Evolutionary conservation across 1,140 invertebrate species (phyloP).

Genomic region (Drosophila melanogaster): DNA sequence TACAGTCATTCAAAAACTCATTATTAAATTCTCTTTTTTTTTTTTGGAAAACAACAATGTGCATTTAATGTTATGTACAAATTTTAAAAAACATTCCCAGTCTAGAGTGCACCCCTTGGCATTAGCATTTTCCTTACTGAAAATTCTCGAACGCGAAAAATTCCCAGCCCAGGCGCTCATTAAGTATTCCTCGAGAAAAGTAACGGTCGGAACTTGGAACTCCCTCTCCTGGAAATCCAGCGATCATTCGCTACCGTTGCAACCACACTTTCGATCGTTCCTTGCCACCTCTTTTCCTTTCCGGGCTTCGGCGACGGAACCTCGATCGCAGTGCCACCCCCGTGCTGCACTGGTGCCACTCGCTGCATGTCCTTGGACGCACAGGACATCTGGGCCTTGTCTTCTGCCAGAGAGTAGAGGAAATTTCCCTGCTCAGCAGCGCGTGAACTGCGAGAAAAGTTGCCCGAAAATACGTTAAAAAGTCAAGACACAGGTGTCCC

Average conservation of each 20-base stretch:
- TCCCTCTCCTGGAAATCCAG: slow-evolving; percentile 14
- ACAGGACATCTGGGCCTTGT: slow-evolving; percentile 52
- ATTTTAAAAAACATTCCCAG: slow-evolving; percentile 10
- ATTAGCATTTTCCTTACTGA: slow-evolving; percentile 35
- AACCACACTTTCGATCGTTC: slow-evolving; percentile 32
- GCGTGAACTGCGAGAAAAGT: slow-evolving; percentile 65
- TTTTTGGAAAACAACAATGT: no score
- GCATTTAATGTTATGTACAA: not conserved
- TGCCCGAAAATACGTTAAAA: slow-evolving; percentile 68
- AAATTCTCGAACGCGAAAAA: slow-evolving; percentile 20
- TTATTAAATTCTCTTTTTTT: no score
- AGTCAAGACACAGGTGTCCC: slow-evolving; percentile 54
- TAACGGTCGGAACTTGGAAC: slow-evolving; percentile 24
- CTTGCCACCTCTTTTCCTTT: slow-evolving; percentile 30
- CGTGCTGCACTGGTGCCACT: slow-evolving; percentile 25
- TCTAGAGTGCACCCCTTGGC: not conserved
- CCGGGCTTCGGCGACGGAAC: not conserved
- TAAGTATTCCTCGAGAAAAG: slow-evolving; percentile 39
- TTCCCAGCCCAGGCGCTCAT: slow-evolving; percentile 20
- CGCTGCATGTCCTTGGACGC: slow-evolving; percentile 18
- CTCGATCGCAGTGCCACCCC: slow-evolving; percentile 40
- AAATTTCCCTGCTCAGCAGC: slow-evolving; percentile 47
- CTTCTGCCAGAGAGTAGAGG: slow-evolving; percentile 32
- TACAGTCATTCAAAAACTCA: no score
- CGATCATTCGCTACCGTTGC: slow-evolving; percentile 30